These are phyloP conservation scores for Scaptomyza montana DNA, from an alignment of 1,140 invertebrate genomes.

Conservation along the genomic window DNA sequence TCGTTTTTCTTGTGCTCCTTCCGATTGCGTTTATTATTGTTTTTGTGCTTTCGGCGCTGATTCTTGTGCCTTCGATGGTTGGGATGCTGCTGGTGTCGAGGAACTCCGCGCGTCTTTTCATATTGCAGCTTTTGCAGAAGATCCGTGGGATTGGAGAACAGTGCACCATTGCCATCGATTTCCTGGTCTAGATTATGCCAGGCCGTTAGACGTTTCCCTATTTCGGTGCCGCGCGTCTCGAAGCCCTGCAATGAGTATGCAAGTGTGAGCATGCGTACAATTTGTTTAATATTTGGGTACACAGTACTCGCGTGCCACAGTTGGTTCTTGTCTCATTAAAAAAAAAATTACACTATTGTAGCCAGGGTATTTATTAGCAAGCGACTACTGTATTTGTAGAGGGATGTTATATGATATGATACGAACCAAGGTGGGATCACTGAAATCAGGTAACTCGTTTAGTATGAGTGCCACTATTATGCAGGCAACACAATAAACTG, in stretches of 20 bases:
- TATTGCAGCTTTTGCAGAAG: slow-evolving; percentile 57
- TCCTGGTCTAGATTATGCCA: slow-evolving; percentile 93
- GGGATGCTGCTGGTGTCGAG: slow-evolving; percentile 48
- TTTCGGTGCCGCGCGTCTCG: slow-evolving; percentile 93
- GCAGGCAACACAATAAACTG: slow-evolving; percentile 88
- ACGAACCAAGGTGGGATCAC: slow-evolving; percentile 89
- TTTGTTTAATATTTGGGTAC: slow-evolving; percentile 9
- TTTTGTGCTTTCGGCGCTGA: slow-evolving; percentile 74
- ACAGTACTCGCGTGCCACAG: neutral
- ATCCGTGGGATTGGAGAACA: slow-evolving; percentile 90
- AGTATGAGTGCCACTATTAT: slow-evolving; percentile 89
- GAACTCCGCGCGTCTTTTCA: slow-evolving; percentile 53
- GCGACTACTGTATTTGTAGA: neutral
- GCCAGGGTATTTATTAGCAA: too few relatives aligned
- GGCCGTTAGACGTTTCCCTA: slow-evolving; percentile 90
- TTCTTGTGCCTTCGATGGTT: slow-evolving; percentile 78
- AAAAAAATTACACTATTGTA: too few relatives aligned
- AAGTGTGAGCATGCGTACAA: slow-evolving; percentile 47
- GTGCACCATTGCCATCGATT: slow-evolving; percentile 87
- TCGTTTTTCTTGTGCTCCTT: slow-evolving; percentile 83
- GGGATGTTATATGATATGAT: slow-evolving; percentile 1
- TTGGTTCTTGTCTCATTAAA: too few relatives aligned
- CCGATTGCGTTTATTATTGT: slow-evolving; percentile 77
- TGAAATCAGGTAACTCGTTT: slow-evolving; percentile 89
- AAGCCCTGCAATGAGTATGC: slow-evolving; percentile 86